Base-by-base conservation (phyloP, 37 sponge, comb jelly and placozoan species). In the Crambe crambe region DNA sequence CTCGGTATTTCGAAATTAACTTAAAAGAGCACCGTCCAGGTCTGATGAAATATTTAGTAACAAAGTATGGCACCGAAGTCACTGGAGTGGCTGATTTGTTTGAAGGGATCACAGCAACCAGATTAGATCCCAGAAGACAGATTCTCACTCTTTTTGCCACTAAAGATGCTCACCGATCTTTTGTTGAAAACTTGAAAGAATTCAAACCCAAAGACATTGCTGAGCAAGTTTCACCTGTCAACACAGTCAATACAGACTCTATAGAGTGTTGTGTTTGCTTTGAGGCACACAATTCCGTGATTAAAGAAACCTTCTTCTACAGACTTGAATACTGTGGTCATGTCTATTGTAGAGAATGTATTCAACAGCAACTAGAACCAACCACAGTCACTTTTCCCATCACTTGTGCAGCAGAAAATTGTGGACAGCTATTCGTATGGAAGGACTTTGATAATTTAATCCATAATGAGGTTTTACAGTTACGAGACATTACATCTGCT, bases 271-370 rank as follows among this genome's bases (percentile, higher is more conserved):
- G 39, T 56, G 73, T 74, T 23, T 89, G 90, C 39, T 80, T 56
- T 80, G 65, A 27, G 0, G 68, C 79, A n/a, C 73, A 72, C 38
- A 62, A 57, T 23, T 43, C 67, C 2, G 39, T 74, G 0, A 84
- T 73, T 35, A 76, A 76, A 18, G 12, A n/a, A 1, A 59, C 36
- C 2, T 64, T 76, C 27, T 17, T 69, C 3, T 81, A 44, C 43
- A 38, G 79, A 23, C 59, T 91, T 1, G 87, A 87, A 54, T 83
- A 59, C 70, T 91, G 92, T 91, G 92, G 92, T 8, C 92, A 91
- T 78, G 77, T 56, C 9, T 91, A 77, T 74, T 76, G 77, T 56
- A 26, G 68, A 54, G 88, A 91, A 2, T 91, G 92, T 58, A 78
- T 91, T 32, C 25, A 65, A 61, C 29, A 68, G 15, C 92, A 91